Evolutionary conservation across 2,113 vertebrate genomes (phyloP).

Genomic region (Macquaria ambigua): DNA sequence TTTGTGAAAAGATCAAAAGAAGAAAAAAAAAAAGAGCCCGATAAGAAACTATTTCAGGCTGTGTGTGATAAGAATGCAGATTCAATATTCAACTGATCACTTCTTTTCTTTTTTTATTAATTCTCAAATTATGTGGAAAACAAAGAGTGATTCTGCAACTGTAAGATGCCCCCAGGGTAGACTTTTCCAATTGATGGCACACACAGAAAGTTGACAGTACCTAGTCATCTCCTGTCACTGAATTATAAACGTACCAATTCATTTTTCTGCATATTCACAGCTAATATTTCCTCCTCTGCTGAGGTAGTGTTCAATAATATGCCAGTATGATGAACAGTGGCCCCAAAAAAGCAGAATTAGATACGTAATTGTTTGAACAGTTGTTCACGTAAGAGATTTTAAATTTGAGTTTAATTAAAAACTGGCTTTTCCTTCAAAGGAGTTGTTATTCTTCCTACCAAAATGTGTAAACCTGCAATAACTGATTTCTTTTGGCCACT

Average conservation of each 20-base stretch:
- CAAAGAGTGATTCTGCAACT: conserved; percentile 12
- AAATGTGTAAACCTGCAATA: neutral
- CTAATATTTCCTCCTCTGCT: conserved; percentile 13
- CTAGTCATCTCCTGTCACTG: conserved; percentile 15
- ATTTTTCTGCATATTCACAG: neutral
- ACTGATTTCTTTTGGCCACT: no score
- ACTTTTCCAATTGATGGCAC: conserved; percentile 24
- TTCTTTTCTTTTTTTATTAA: neutral
- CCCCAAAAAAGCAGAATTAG: neutral
- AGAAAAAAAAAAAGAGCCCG: conserved; percentile 20
- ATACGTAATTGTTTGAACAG: neutral
- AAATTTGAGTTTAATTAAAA: conserved; percentile 3
- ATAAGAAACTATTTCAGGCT: conserved; percentile 48
- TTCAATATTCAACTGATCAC: neutral
- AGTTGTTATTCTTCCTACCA: neutral
- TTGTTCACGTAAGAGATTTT: neutral
- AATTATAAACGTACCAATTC: neutral
- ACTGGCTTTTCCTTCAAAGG: accelerated
- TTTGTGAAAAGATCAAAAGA: conserved; percentile 69
- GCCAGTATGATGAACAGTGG: neutral
- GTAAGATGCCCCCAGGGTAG: neutral
- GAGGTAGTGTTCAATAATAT: conserved; percentile 10
- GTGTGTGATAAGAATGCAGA: conserved; percentile 50
- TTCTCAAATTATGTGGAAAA: conserved; percentile 21
- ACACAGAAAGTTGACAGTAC: neutral